Evolutionary conservation across 1,140 invertebrate genomes (phyloP), one percentile per base, ranked within the genome.

Genomic region (Apis florea): DNA sequence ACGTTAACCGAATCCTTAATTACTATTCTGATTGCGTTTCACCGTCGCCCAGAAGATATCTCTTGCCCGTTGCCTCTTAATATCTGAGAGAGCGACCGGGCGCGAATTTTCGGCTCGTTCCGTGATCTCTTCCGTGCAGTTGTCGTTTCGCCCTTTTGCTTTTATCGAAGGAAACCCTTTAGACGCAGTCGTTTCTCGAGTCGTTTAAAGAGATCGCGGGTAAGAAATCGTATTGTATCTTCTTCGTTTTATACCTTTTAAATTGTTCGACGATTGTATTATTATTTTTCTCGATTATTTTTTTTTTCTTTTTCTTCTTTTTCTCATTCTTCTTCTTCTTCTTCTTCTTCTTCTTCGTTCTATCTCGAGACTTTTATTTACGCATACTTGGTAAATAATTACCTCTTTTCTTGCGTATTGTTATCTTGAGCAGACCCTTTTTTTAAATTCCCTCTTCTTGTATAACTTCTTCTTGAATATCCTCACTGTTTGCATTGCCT

Each of bases 1-100:
- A 85, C 88, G 88, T 91, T 90, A 90, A 91, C 88, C 88, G 88
- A 91, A 91, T 91, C 89, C 86, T 92, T 91, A 90, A 91, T 91
- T 92, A 91, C 90, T 91, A 91, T 91, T 91, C 88, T 89, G 90
- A 92, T 91, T 91, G 90, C 89, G 84, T 90, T 90, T 80, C 79
- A 56, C 66, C 74, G 79, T 51, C 79, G 64, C 24, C 26, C 51
- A 66, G 81, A 88, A 66, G 81, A 88, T 88, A 88, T 88, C 85
- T 85, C 73, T 73, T 53, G 61, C 51, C 75, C 63, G 31, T 59
- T 40, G 31, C 76, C 68, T 85, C 75, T 81, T 85, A 85, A 85
- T 88, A 88, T 88, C 83, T 78, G 74, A 64, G 49, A 54, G 64
- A 19, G 63, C 31, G 63, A 63, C 61, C 69, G 56, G 31, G 24